Base-by-base conservation (phyloP, 64 coral and sea anemone species). In the Platygyra sinensis region DNA sequence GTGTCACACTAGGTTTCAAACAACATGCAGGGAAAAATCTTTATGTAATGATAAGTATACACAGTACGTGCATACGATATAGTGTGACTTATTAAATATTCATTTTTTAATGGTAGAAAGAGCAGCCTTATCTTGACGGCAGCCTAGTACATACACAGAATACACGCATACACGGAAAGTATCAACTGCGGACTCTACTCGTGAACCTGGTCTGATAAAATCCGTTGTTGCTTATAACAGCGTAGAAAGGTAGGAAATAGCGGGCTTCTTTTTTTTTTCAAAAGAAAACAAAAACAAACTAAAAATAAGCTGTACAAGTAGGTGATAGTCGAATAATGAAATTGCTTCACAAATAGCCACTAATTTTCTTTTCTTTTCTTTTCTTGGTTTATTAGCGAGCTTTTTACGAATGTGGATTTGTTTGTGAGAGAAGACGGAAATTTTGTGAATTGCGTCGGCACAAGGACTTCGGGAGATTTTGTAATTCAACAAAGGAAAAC, bases 311-410 rank as follows among this genome's bases (percentile, higher is more conserved):
- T 62, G 61, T 30, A 55, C 8, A 18, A 71, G 3, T 50, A 50
- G 33, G 20, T 85, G 81, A 85, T 63, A 85, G 81, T 51, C 36
- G 55, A 80, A 67, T 85, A 28, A 28, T 50, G 2, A 38, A 57
- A 57, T 57, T 57, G 54, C 14, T 10, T 49, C 39, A 46, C 67
- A 31, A 72, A 69, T 69, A 69, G 22, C 25, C 65, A 27, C 22
- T 69, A 69, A 69, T 69, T 69, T 24, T 65, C n/a, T n/a, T n/a
- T n/a, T n/a, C n/a, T n/a, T 65, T 49, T 51, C 60, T 85, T 24
- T 52, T 36, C 62, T 62, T 59, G 77, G 29, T 31, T 51, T 64
- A 85, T 71, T 51, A 71, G 24, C 36, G 72, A 77, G 28, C 22
- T 52, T 8, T 24, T 72, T 15, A 10, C 46, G 24, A 22, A 31